Conservation (phyloP, 2,888 invertebrate genomes). For the Trachelus tabidus region DNA sequence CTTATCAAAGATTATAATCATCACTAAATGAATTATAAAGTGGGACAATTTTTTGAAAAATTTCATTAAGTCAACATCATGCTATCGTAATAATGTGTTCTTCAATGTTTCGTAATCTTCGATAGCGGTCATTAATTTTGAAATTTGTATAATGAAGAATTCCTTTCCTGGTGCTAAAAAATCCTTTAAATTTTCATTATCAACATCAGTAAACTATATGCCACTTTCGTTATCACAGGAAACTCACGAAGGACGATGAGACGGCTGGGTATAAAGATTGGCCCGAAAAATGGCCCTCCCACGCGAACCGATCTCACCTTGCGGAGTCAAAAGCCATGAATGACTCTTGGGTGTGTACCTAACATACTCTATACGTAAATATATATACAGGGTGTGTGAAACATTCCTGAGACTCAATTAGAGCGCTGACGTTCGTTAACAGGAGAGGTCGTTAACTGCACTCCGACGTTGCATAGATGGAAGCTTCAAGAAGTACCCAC, state of each 20-base stretch:
- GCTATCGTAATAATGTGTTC: too few species aligned
- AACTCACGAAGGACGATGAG: not conserved
- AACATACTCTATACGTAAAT: conserved; percentile 1
- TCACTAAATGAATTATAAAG: not conserved
- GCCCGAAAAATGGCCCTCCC: conserved; percentile 2
- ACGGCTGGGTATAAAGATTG: not conserved
- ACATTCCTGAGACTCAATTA: conserved; percentile 45
- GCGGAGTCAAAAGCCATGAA: not conserved
- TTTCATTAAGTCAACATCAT: not conserved
- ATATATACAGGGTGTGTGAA: not conserved
- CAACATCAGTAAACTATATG: not conserved
- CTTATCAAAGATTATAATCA: not conserved
- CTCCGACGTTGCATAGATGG: conserved; percentile 13
- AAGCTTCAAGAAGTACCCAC: not conserved
- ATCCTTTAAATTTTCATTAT: not conserved
- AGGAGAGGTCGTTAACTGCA: conserved; percentile 47
- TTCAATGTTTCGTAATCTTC: not conserved
- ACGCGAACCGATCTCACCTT: not conserved
- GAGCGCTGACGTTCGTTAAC: conserved; percentile 49
- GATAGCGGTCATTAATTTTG: not conserved
- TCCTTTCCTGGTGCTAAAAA: not conserved
- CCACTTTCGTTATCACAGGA: not conserved
- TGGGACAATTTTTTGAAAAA: not conserved
- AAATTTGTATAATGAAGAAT: not conserved
- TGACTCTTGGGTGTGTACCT: not conserved